Conservation (phyloP, 2,888 invertebrate genomes). For the Arctia plantaginis region DNA sequence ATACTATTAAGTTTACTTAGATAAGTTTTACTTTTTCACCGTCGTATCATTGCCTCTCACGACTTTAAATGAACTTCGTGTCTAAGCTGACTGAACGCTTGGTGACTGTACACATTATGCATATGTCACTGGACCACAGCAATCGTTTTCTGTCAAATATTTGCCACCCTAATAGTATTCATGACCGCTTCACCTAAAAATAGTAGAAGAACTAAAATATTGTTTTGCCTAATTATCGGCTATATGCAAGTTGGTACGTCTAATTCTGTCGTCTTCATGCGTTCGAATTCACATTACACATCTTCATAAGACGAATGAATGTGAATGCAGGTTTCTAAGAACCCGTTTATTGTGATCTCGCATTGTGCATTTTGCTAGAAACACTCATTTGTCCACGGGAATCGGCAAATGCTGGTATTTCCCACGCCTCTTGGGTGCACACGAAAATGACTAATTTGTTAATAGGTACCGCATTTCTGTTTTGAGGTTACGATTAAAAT, state of each 20-base stretch:
- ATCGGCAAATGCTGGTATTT: slow-evolving; percentile 39
- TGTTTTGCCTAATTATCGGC: neutral
- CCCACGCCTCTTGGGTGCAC: slow-evolving; percentile 36
- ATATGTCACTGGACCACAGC: too few species aligned
- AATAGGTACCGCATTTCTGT: slow-evolving; percentile 2
- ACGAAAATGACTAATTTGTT: slow-evolving; percentile 35
- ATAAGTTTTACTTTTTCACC: too few species aligned
- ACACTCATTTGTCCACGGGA: slow-evolving; percentile 37
- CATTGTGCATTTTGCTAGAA: slow-evolving; percentile 58
- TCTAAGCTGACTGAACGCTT: too few species aligned
- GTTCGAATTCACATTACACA: slow-evolving; percentile 24
- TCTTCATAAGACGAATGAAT: slow-evolving; percentile 50
- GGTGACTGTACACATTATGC: too few species aligned
- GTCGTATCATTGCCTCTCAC: too few species aligned
- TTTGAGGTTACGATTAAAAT: neutral
- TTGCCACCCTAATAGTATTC: neutral
- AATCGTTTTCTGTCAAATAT: neutral
- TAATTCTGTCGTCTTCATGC: neutral
- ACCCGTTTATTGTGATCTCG: slow-evolving; percentile 46
- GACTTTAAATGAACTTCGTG: too few species aligned
- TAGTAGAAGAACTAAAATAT: neutral
- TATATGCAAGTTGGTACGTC: neutral
- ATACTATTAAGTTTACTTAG: too few species aligned
- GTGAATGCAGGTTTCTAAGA: slow-evolving; percentile 48
- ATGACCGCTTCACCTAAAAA: neutral